Evolutionary conservation across 2,797 vertebrate species (phyloP).

Genomic region (Adelosebastes latens): DNA sequence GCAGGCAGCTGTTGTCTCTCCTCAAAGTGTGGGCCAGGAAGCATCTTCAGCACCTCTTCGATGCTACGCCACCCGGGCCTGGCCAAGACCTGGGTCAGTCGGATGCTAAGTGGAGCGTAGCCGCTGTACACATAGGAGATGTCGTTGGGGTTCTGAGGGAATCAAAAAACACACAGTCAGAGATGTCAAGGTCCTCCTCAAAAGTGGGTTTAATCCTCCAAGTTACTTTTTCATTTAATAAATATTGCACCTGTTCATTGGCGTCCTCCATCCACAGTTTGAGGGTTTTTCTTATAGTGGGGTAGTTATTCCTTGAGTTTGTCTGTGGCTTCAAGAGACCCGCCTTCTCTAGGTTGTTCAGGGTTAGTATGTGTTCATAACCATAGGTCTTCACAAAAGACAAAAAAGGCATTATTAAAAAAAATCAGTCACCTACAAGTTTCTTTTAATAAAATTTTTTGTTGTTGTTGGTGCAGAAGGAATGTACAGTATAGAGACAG

Average conservation of each 20-base stretch:
- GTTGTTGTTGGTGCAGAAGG: background rate
- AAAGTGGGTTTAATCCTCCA: background rate
- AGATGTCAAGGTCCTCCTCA: background rate
- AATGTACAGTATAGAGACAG: background rate
- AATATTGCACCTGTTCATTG: slow-evolving; percentile 89
- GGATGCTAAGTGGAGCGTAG: slow-evolving; percentile 94
- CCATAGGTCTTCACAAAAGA: slow-evolving; percentile 89
- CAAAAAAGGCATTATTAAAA: background rate
- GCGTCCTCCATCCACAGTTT: slow-evolving; percentile 99
- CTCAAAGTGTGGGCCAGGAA: slow-evolving; percentile 97
- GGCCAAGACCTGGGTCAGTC: slow-evolving; percentile 93
- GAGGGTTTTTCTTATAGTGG: slow-evolving; percentile 95
- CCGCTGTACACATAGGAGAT: slow-evolving; percentile 98
- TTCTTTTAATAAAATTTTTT: background rate
- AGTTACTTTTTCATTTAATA: no score
- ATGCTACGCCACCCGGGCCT: slow-evolving; percentile 98
- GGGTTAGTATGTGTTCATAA: slow-evolving; percentile 93
- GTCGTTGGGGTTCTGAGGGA: slow-evolving; percentile 92
- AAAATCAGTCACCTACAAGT: background rate
- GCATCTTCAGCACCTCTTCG: slow-evolving; percentile 96
- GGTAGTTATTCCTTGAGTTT: slow-evolving; percentile 92
- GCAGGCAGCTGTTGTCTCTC: slow-evolving; percentile 94
- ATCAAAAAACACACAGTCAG: background rate
- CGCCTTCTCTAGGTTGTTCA: slow-evolving; percentile 94
- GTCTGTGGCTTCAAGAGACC: slow-evolving; percentile 91